phyloP scores from a whole-genome alignment of 2,888 invertebrate genomes.

The Lithophane ornitopus region DNA sequence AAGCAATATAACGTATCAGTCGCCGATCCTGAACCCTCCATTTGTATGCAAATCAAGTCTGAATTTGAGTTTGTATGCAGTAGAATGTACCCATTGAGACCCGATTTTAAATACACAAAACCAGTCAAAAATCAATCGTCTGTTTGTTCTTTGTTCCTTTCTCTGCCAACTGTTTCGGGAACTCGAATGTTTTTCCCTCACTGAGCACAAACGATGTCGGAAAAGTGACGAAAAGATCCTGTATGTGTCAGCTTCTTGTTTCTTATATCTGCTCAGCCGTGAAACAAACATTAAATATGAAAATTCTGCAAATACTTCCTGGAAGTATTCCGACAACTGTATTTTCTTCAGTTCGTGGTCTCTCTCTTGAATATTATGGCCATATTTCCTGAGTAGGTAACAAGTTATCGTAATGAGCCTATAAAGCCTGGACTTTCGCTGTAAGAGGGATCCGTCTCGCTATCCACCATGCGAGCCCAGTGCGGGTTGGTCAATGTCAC shows the following conservation, averaged over 20 bases:
- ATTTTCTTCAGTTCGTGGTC: constrained; percentile 15
- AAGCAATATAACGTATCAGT: background rate
- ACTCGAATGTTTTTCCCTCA: constrained; percentile 8
- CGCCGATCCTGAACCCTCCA: constrained; percentile 31
- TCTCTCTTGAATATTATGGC: background rate
- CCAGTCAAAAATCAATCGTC: constrained; percentile 21
- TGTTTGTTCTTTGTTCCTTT: background rate
- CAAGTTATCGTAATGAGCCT: background rate
- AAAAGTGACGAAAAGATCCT: constrained; percentile 37
- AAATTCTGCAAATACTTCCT: constrained; percentile 38
- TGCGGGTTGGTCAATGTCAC: background rate
- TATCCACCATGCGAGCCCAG: background rate
- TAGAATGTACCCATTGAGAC: background rate
- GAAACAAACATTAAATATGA: constrained; percentile 55
- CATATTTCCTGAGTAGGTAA: background rate
- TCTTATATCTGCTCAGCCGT: constrained; percentile 39
- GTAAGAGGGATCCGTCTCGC: background rate
- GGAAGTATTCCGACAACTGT: constrained; percentile 11
- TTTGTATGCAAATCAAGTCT: constrained; percentile 50
- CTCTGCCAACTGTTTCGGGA: constrained; percentile 20
- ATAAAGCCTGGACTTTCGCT: background rate
- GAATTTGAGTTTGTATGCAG: constrained; percentile 28
- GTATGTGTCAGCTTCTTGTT: constrained; percentile 21
- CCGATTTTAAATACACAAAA: background rate
- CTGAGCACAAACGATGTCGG: constrained; percentile 23